Conservation (phyloP, 2,888 invertebrate genomes). For the Lasius platythorax region DNA sequence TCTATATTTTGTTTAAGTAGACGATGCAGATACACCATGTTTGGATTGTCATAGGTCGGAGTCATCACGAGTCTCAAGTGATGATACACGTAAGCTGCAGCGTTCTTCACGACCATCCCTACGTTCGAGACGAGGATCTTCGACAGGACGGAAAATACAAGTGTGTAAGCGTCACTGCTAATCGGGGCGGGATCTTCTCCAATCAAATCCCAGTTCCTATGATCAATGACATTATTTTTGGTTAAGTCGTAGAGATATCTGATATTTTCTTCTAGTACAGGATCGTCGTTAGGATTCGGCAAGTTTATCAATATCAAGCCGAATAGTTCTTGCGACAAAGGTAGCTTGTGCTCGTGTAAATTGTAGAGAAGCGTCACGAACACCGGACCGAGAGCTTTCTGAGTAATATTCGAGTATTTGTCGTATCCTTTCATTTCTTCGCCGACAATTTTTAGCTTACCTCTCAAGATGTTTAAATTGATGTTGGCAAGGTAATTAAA, state of each 20-base stretch:
- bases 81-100: constrained; percentile 61
- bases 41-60: constrained; percentile 29
- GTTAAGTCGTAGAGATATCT: constrained; percentile 61
- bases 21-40: constrained; percentile 31
- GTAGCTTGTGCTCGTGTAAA: constrained; percentile 9
- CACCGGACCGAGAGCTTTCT: constrained; percentile 60
- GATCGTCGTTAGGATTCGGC: constrained; percentile 65
- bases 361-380: constrained; percentile 62
- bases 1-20: constrained; percentile 50
- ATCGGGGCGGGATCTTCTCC: neutral
- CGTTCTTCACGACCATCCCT: constrained; percentile 51
- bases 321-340: constrained; percentile 66
- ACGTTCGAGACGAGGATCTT: constrained; percentile 52
- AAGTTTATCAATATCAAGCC: constrained; percentile 66
- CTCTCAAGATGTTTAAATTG: constrained; percentile 8
- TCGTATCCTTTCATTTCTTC: constrained; percentile 52
- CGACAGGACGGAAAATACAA: constrained; percentile 55
- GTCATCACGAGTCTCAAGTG: constrained; percentile 53
- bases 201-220: constrained; percentile 60
- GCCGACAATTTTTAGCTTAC: neutral
- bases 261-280: constrained; percentile 70
- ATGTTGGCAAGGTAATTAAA: constrained; percentile 62
- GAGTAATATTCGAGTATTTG: constrained; percentile 48
- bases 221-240: constrained; percentile 25
- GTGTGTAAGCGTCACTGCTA: constrained; percentile 51